A percentile compares a stretch with the other conserved stretches of the same genome.
Conservation (phyloP, 2,113 vertebrate species). For the Candoia aspera region DNA sequence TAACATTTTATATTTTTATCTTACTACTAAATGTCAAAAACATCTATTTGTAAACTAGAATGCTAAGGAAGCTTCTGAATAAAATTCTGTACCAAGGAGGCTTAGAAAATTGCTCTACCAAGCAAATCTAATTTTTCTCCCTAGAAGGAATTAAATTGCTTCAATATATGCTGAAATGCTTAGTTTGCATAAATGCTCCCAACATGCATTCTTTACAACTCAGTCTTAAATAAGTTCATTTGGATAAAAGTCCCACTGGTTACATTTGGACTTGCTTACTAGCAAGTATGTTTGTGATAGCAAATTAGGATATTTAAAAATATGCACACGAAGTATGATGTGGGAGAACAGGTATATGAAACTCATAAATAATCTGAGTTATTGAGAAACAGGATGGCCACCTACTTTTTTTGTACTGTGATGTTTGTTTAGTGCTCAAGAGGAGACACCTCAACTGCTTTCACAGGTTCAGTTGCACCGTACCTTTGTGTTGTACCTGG, state of each 20-base stretch:
- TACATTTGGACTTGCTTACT: background rate
- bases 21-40: background rate
- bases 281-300: background rate
- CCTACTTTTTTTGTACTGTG: background rate
- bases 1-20: background rate
- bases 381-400: background rate
- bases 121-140: conserved; percentile 5
- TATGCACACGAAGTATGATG: too few species aligned
- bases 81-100: background rate
- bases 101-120: conserved; percentile 10
- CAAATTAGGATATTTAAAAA: background rate
- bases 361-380: background rate
- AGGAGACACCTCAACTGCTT: background rate
- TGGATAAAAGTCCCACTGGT: conserved; percentile 5
- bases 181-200: conserved; percentile 31
- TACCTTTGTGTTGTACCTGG: background rate
- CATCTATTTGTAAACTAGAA: background rate
- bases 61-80: background rate
- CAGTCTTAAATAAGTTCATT: conserved; percentile 6
- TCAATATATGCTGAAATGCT: background rate
- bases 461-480: background rate
- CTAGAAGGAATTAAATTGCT: conserved; percentile 17
- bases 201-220: conserved; percentile 3
- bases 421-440: background rate
- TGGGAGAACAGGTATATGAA: background rate